Conservation (phyloP, 2,113 vertebrate species). For the Cebidichthys violaceus region DNA sequence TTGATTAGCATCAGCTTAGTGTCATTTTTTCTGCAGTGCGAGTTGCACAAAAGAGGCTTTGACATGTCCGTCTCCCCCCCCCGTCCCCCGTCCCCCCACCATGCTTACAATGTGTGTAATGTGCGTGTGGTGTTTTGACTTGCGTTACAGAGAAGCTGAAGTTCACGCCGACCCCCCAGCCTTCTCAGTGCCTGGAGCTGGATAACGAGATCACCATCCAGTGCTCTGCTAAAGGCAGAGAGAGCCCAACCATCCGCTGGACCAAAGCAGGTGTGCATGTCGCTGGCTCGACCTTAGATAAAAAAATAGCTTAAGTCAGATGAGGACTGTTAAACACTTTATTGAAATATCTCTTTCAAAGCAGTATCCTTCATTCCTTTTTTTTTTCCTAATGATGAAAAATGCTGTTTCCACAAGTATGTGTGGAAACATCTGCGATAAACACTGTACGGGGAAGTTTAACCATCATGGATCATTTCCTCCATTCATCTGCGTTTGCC, state of each 20-base stretch:
- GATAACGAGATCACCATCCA: slow-evolving; percentile 91
- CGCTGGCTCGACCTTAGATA: background rate
- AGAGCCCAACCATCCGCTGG: slow-evolving; percentile 93
- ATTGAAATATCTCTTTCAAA: background rate
- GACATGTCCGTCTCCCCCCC: background rate
- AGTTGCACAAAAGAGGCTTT: slow-evolving; percentile 49
- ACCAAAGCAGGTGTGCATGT: slow-evolving; percentile 88
- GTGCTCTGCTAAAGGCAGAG: slow-evolving; percentile 92
- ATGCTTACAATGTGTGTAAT: slow-evolving; percentile 25
- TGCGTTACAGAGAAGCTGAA: slow-evolving; percentile 93
- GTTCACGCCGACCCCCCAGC: slow-evolving; percentile 94
- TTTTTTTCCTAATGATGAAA: slow-evolving; percentile 18
- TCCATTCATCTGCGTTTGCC: slow-evolving; percentile 12
- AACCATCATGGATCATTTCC: slow-evolving; percentile 30
- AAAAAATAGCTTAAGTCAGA: background rate
- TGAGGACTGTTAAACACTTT: slow-evolving; percentile 4
- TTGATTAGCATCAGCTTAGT: slow-evolving; percentile 38
- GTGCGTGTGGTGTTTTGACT: slow-evolving; percentile 42
- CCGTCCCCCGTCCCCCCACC: background rate
- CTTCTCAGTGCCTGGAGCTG: slow-evolving; percentile 94
- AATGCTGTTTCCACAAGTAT: slow-evolving; percentile 20
- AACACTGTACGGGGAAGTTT: slow-evolving; percentile 2
- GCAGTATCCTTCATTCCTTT: background rate
- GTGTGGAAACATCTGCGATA: background rate
- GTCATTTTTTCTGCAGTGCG: slow-evolving; percentile 38